phyloP scores from a whole-genome alignment of 2,797 vertebrate genomes.

The Tamandua tetradactyla region DNA sequence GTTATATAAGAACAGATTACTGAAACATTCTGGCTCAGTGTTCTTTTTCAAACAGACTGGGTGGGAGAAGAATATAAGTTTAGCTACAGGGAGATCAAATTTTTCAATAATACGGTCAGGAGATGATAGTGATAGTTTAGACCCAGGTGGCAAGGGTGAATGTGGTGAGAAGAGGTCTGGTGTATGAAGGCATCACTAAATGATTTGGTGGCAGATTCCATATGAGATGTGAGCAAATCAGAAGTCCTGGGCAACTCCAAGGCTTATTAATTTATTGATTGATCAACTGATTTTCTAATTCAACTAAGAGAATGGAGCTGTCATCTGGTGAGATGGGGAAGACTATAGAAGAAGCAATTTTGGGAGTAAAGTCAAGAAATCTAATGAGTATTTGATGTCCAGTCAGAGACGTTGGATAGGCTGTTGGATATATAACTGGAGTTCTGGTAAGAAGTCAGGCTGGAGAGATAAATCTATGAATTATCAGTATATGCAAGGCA shows the following conservation, averaged over 20 bases:
- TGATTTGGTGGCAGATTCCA: background rate
- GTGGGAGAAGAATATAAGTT: rapidly evolving
- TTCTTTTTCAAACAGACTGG: background rate
- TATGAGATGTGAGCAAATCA: background rate
- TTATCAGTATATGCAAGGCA: background rate
- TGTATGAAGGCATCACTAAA: background rate
- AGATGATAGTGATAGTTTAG: background rate
- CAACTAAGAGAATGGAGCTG: background rate
- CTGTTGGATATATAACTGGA: background rate
- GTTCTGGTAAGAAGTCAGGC: background rate
- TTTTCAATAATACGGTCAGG: background rate
- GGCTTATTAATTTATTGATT: background rate
- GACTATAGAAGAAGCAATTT: background rate
- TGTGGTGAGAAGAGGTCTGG: background rate
- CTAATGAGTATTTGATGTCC: background rate
- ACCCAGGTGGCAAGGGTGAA: background rate
- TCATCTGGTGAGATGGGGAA: background rate
- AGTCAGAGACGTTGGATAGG: background rate
- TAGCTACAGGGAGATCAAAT: background rate
- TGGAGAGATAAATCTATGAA: background rate
- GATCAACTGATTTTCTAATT: background rate
- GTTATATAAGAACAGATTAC: background rate
- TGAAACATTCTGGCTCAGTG: background rate
- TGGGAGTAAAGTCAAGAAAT: background rate
- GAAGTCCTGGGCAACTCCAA: background rate